Evolutionary conservation across 2,888 invertebrate genomes (phyloP).

Genomic region (Hirtodrosophila confusa): DNA sequence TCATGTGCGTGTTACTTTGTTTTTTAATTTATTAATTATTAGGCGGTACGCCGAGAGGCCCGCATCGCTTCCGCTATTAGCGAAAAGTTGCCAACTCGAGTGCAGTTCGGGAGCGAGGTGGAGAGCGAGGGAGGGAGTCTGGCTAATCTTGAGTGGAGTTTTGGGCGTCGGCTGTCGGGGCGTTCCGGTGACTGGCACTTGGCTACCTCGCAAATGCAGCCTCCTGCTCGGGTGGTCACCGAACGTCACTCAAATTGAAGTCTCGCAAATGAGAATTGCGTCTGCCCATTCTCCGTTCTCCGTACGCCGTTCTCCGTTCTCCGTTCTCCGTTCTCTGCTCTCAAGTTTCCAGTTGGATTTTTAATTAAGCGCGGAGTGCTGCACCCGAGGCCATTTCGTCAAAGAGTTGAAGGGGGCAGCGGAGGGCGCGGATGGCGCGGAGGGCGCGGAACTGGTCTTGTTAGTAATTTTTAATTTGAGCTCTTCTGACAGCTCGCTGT

Average conservation of each 20-base stretch:
- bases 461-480: conserved; percentile 83
- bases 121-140: too few species aligned
- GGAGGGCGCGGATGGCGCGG: conserved; percentile 2
- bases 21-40: conserved; percentile 78
- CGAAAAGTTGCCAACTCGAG: conserved; percentile 8
- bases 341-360: conserved; percentile 58
- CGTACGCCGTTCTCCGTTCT: too few species aligned
- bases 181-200: conserved; percentile 58
- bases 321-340: too few species aligned
- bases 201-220: conserved; percentile 63
- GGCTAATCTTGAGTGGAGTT: conserved; percentile 17
- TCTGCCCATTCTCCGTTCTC: too few species aligned
- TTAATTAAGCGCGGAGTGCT: conserved; percentile 71
- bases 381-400: conserved; percentile 53
- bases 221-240: conserved; percentile 70
- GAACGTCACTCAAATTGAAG: conserved; percentile 78
- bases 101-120: too few species aligned
- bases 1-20: conserved; percentile 72
- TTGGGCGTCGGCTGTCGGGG: conserved; percentile 35
- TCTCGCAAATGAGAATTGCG: conserved; percentile 73
- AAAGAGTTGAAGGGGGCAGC: background rate
- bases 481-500: conserved; percentile 83
- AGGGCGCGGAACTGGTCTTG: conserved; percentile 63
- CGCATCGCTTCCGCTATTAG: conserved; percentile 74
- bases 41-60: conserved; percentile 56